These are phyloP conservation scores for Chouioia cunea DNA, from an alignment of 2,888 invertebrate genomes.

Conservation along the genomic window DNA sequence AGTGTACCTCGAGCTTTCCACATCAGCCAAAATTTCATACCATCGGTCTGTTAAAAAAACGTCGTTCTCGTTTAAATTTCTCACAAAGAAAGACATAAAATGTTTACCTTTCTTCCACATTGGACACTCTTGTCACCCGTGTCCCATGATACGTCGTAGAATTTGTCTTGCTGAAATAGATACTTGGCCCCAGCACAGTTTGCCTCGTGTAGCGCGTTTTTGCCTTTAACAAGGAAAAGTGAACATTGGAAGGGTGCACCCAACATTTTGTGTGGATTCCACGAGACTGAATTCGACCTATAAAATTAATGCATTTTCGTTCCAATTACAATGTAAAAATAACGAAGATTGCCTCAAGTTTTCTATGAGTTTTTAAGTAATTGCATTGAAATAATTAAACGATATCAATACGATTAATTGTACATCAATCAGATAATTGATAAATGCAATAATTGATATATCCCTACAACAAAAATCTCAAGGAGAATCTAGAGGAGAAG, in stretches of 20 bases:
- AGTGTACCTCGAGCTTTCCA: constrained; percentile 84
- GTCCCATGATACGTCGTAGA: constrained; percentile 84
- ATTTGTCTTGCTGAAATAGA: constrained; percentile 87
- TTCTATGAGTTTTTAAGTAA: too few relatives aligned
- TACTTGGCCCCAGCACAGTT: constrained; percentile 82
- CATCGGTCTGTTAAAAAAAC: constrained; percentile 75
- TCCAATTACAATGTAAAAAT: too few relatives aligned
- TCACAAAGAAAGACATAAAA: background rate
- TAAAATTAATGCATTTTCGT: constrained; percentile 53
- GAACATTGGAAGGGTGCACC: constrained; percentile 86
- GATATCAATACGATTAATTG: background rate
- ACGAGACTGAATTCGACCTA: constrained; percentile 82
- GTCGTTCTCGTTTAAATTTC: background rate
- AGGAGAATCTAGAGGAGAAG: constrained; percentile 25
- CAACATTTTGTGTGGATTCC: constrained; percentile 90
- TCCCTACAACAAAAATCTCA: constrained; percentile 12
- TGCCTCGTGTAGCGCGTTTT: constrained; percentile 74
- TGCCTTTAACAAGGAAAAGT: constrained; percentile 75
- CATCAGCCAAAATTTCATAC: constrained; percentile 93
- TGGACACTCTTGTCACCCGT: constrained; percentile 91
- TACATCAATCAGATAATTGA: background rate
- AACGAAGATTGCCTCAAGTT: too few relatives aligned
- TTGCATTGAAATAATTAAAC: too few relatives aligned
- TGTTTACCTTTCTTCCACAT: constrained; percentile 85
- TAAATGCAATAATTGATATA: background rate